Conservation (phyloP, 2,888 invertebrate genomes). For the Teleiodes luculella region DNA sequence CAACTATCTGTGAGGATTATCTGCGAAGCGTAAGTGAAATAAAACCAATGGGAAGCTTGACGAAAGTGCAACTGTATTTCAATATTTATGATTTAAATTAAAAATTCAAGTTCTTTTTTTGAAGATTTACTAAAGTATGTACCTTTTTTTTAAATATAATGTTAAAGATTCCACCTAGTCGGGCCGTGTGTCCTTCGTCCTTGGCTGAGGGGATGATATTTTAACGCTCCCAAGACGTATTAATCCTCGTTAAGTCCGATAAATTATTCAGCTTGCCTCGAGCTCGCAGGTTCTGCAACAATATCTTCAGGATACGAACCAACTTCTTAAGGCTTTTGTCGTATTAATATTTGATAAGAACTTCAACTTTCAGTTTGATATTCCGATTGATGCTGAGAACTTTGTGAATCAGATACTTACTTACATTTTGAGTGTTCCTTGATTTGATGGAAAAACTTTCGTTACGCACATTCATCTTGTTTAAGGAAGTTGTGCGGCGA, state of each 20-base stretch:
- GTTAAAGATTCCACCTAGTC: too few species aligned
- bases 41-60: too few species aligned
- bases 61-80: too few species aligned
- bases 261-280: conserved; percentile 57
- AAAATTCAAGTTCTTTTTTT: too few species aligned
- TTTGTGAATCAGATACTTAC: conserved; percentile 1
- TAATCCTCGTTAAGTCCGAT: conserved; percentile 65
- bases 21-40: too few species aligned
- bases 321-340: conserved; percentile 39
- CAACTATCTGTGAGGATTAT: too few species aligned
- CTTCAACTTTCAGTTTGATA: conserved; percentile 23
- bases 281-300: conserved; percentile 22
- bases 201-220: conserved; percentile 41
- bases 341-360: conserved; percentile 32
- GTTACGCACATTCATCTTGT: background rate
- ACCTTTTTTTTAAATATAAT: too few species aligned
- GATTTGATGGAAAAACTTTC: background rate
- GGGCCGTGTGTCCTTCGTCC: conserved; percentile 11
- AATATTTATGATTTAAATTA: too few species aligned
- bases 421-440: background rate
- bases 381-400: conserved; percentile 9
- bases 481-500: conserved; percentile 1
- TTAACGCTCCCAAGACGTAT: conserved; percentile 51
- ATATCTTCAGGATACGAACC: conserved; percentile 24
- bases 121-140: too few species aligned